Percentiles rank a stretch among this genome's conserved stretches.
These are phyloP conservation scores for Aplidium turbinatum DNA, from an alignment of 23 tunicate genomes.

Conservation along the genomic window DNA sequence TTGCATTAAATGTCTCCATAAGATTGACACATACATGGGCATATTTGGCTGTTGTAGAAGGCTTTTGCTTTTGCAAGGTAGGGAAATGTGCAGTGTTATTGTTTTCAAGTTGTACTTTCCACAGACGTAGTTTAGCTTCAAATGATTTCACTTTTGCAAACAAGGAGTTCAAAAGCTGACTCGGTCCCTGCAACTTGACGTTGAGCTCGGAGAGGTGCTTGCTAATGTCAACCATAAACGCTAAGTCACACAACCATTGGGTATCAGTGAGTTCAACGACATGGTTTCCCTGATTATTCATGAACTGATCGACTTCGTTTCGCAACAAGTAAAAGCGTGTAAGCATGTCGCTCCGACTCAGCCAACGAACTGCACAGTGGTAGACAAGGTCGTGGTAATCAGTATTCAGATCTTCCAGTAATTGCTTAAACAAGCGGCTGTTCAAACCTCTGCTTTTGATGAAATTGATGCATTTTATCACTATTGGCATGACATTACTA, in stretches of 20 bases:
- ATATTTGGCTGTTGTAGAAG: slow-evolving; percentile 68
- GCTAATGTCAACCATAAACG: slow-evolving; percentile 71
- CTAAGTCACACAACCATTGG: slow-evolving; percentile 63
- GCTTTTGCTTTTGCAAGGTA: slow-evolving; percentile 68
- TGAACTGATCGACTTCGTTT: slow-evolving; percentile 35
- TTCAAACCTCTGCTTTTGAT: slow-evolving; percentile 71
- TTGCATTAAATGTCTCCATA: slow-evolving; percentile 58
- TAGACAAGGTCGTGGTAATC: slow-evolving; percentile 56
- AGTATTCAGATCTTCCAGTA: slow-evolving; percentile 55
- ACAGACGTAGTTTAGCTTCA: slow-evolving; percentile 58
- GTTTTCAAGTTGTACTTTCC: slow-evolving; percentile 64
- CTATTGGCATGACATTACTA: slow-evolving; percentile 55
- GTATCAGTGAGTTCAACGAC: slow-evolving; percentile 63
- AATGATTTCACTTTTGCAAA: slow-evolving; percentile 64
- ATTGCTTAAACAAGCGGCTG: slow-evolving; percentile 62
- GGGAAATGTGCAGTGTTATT: slow-evolving; percentile 68
- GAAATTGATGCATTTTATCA: slow-evolving; percentile 54
- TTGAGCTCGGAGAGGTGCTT: slow-evolving; percentile 57
- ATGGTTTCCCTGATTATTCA: slow-evolving; percentile 45
- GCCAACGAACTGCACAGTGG: slow-evolving; percentile 61
- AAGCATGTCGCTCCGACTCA: slow-evolving; percentile 62
- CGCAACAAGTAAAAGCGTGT: slow-evolving; percentile 49
- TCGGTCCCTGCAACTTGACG: slow-evolving; percentile 56
- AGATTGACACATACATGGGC: slow-evolving; percentile 55
- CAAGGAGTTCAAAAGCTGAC: slow-evolving; percentile 62